phyloP scores from a whole-genome alignment of 2,888 invertebrate genomes.

The Pycnomerus fuliginosus region DNA sequence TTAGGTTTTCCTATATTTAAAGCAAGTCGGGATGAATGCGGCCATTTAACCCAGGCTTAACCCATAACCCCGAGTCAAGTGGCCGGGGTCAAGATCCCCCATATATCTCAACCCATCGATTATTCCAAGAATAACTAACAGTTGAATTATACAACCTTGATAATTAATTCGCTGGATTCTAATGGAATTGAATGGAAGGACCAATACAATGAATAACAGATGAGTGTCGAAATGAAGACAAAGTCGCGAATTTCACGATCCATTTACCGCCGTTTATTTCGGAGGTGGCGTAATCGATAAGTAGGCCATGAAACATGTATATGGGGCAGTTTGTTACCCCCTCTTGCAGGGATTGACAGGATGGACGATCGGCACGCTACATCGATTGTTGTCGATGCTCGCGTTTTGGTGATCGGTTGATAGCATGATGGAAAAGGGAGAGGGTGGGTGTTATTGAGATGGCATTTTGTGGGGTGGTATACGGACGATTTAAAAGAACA shows the following conservation, averaged over 20 bases:
- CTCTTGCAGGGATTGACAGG: constrained; percentile 4
- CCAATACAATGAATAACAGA: constrained; percentile 51
- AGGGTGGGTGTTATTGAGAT: constrained; percentile 31
- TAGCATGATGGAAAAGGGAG: constrained; percentile 25
- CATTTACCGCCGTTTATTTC: constrained; percentile 37
- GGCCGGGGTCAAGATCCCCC: constrained; percentile 9
- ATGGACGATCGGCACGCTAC: constrained; percentile 12
- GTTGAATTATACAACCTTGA: constrained; percentile 7
- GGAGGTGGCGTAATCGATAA: constrained; percentile 23
- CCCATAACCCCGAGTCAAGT: constrained; percentile 8
- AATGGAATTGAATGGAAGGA: constrained; percentile 41
- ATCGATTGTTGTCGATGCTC: constrained; percentile 36
- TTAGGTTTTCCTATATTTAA: too few species aligned
- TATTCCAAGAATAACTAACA: constrained; percentile 6
- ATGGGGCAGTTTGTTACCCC: neutral
- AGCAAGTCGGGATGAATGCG: too few species aligned
- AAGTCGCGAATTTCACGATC: constrained; percentile 43
- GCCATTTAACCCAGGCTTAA: too few species aligned
- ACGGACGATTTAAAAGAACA: constrained; percentile 31
- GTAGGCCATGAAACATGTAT: neutral
- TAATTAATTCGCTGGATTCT: constrained; percentile 17
- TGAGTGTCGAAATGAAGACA: constrained; percentile 49
- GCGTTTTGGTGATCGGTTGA: constrained; percentile 32
- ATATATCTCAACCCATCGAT: constrained; percentile 8
- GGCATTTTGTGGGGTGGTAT: constrained; percentile 16